Percentiles rank a stretch among this genome's conserved stretches.
These are phyloP conservation scores for Narcine bancroftii DNA, from an alignment of 2,113 vertebrate genomes.

Conservation along the genomic window DNA sequence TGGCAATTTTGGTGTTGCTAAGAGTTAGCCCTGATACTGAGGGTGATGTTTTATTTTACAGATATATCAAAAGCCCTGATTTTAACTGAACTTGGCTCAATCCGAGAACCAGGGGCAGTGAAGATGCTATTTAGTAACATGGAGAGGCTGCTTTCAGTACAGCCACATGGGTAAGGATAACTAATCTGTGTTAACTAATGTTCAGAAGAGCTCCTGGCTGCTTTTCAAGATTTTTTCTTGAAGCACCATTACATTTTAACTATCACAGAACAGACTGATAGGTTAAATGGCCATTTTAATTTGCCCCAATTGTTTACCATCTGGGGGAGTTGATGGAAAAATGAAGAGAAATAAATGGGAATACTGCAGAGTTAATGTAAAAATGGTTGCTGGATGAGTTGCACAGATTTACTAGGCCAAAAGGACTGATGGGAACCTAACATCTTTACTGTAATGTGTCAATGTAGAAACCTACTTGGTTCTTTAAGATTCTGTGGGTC, in stretches of 20 bases:
- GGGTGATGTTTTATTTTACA: conserved; percentile 43
- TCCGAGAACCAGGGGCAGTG: conserved; percentile 68
- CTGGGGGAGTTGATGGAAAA: too few species aligned
- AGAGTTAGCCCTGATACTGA: background rate
- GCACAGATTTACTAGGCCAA: too few species aligned
- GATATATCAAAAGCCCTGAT: conserved; percentile 75
- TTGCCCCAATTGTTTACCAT: too few species aligned
- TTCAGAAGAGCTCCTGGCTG: background rate
- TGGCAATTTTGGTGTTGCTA: background rate
- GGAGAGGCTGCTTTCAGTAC: conserved; percentile 64
- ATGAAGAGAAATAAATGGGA: too few species aligned
- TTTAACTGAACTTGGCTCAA: conserved; percentile 76
- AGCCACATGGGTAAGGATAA: conserved; percentile 65
- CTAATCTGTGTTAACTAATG: background rate
- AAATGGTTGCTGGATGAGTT: too few species aligned
- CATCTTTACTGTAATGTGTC: too few species aligned
- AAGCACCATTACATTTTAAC: background rate
- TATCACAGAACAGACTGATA: background rate
- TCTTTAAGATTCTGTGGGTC: too few species aligned
- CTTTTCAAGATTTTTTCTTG: background rate
- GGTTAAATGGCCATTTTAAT: too few species aligned
- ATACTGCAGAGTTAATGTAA: too few species aligned
- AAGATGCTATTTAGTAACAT: conserved; percentile 73
- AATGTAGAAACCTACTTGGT: too few species aligned
- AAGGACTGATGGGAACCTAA: too few species aligned